phyloP scores from a whole-genome alignment of 2,888 invertebrate genomes.

The Fragum whitleyi region DNA sequence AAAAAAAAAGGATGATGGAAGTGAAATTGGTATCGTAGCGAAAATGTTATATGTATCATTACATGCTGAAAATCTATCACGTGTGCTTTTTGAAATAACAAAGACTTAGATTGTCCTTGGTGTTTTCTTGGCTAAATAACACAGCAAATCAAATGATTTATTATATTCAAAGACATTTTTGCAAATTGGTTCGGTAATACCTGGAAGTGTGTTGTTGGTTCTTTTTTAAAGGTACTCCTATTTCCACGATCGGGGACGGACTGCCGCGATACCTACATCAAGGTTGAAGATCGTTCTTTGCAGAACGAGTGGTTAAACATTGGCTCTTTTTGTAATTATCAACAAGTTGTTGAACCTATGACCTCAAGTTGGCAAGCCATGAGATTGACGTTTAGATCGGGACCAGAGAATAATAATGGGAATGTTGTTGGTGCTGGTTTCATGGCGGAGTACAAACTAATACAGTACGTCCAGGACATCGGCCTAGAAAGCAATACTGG shows the following conservation, averaged over 20 bases:
- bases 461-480: conserved; percentile 26
- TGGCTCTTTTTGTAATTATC: conserved; percentile 38
- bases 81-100: too few relatives aligned
- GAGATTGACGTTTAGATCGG: conserved; percentile 46
- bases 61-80: too few relatives aligned
- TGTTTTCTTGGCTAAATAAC: too few relatives aligned
- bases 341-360: conserved; percentile 31
- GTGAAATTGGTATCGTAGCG: too few relatives aligned
- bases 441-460: conserved; percentile 48
- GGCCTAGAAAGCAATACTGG: not conserved
- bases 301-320: not conserved
- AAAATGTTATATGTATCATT: too few relatives aligned
- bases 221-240: not conserved
- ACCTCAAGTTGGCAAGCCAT: conserved; percentile 58
- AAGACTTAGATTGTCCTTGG: too few relatives aligned
- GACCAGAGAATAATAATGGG: not conserved
- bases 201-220: too few relatives aligned
- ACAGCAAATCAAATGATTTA: too few relatives aligned
- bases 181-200: too few relatives aligned
- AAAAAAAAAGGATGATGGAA: too few relatives aligned
- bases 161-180: too few relatives aligned
- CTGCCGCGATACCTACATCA: conserved; percentile 38
- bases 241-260: not conserved
- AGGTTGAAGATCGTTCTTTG: conserved; percentile 40
- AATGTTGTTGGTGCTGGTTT: conserved; percentile 36